Evolutionary conservation across 2,113 vertebrate species (phyloP), one percentile per base, ranked within the genome.

Genomic region (Genyomyrus donnyi): DNA sequence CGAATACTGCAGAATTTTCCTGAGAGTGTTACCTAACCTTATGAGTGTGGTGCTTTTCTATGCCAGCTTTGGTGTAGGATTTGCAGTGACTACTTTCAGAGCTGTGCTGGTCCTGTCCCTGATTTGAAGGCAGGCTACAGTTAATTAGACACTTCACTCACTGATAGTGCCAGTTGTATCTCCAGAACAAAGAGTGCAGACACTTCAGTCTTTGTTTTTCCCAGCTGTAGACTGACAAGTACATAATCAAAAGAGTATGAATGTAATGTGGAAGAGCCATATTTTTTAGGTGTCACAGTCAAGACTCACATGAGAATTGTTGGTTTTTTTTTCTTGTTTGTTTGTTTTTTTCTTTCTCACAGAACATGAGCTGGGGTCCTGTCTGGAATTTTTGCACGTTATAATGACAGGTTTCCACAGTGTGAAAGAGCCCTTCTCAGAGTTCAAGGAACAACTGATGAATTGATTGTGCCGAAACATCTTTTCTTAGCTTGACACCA

Each of bases 141-240:
- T 90, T 92, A 91, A 80, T 80, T 80, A 80, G 91, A 91, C 90
- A 91, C 66, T 89, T 90, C 83, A 89, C 83, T 74, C 77, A 13
- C 24, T 42, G 27, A 50, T 48, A 53, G 66, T 89, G 91, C 90
- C 58, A 88, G 88, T 90, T 90, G 52, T 70, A 66, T 77, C 62
- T 35, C 88, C 46, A 90, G 70, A 58, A 48, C 66, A 88, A 89
- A 80, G 84, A 90, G 35, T 62, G n/a, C 27, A 85, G 49, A 24
- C 27, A 66, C 88, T n/a, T 74, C 88, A 88, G 62, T 53, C 52
- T 80, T 27, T 42, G 35, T 42, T 80, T 58, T 62, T 52, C 53
- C 87, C 53, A 52, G 17, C 93, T 53, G 89, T 91, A 62, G 92
- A 93, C 89, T 93, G 93, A 93, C 91, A 93, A 90, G 91, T 91